Conservation (phyloP, 37 sponge, comb jelly and placozoan species). For the Chondrosia reniformis region DNA sequence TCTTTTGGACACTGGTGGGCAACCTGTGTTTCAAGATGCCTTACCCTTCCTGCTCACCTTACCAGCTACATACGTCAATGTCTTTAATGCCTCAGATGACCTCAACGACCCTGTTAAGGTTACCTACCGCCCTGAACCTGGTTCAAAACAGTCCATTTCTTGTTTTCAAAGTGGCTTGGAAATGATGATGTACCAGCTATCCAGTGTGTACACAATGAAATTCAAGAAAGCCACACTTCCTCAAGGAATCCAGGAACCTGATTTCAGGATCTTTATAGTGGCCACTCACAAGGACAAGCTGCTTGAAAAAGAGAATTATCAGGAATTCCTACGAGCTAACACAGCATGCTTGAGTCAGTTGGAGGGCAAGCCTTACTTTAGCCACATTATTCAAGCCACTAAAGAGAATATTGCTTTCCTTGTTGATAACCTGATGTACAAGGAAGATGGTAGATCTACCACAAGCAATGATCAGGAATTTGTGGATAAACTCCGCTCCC, state of each 20-base stretch:
- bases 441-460: no score
- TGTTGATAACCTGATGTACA: background rate
- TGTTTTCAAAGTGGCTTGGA: background rate
- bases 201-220: no score
- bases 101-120: background rate
- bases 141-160: background rate
- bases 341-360: no score
- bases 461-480: no score
- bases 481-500: no score
- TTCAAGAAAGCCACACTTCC: background rate
- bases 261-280: background rate
- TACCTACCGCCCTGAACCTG: constrained; percentile 17
- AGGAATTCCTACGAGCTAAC: background rate
- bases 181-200: background rate
- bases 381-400: background rate
- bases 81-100: background rate
- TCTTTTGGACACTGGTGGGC: constrained; percentile 6
- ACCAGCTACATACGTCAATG: background rate
- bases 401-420: background rate
- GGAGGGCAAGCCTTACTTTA: constrained; percentile 10
- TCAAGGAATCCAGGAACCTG: no score
- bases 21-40: constrained; percentile 5
- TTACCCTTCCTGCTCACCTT: background rate
- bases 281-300: constrained; percentile 1
- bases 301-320: background rate